Evolutionary conservation across 2,888 invertebrate species (phyloP), one percentile per base, ranked within the genome.

Genomic region (Acrocera orbiculus): DNA sequence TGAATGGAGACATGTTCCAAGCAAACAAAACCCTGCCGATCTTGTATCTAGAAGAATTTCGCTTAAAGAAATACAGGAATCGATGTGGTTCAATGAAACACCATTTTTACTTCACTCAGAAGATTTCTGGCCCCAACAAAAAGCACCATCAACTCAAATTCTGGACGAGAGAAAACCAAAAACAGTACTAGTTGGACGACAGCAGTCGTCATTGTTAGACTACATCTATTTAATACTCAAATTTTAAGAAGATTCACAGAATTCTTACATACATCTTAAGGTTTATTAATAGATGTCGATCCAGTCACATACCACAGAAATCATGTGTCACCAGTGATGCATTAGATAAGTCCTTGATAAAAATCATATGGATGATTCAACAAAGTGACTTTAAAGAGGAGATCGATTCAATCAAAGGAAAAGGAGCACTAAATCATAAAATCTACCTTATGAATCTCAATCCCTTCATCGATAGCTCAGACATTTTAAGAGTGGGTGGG

Each of bases 21-120:
- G 40, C 3, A 13, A 34, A 15, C 34, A 40, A 7, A 46, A 46
- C 35, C 42, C 44, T 3, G 44, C 44, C 4, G 44, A 46, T 29
- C 26, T 39, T 4, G 29, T 40, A 16, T 42, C 43, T 11, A 23
- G 42, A 15, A 43, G 45, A 13, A 16, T 24, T 9, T 10, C 2
- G 5, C 3, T 16, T 16, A 7, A 25, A 16, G 31, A 31, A 11
- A 22, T 31, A 4, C 23, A n/a, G 3, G 16, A 23, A 1, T 31
- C 31, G 5, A 24, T 24, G 2, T 28, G 16, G 30, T 30, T 20
- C 11, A 13, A 9, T n/a, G 17, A 7, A 10, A 16, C 28, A 6
- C 5, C 16, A 19, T 28, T 31, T 14, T 11, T 31, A 6, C n/a
- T 16, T 5, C 15, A 22, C 8, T 10, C 26, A 9, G 24, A 25